Percentiles rank a stretch among this genome's conserved stretches.
phyloP scores from a whole-genome alignment of 2,888 invertebrate species.

The Megastigmus dorsalis region DNA sequence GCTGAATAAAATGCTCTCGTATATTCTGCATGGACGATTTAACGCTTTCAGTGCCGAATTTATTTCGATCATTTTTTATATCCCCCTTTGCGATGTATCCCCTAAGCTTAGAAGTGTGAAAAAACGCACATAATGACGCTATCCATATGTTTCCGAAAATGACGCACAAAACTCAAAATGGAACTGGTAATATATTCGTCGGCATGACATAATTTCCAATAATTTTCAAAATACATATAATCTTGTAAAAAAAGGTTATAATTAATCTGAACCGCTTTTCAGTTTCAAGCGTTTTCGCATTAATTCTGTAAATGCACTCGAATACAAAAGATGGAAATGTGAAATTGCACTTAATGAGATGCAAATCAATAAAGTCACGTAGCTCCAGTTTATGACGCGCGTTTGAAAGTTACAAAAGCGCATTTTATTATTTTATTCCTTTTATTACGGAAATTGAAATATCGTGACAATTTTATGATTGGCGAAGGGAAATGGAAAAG shows the following conservation, averaged over 20 bases:
- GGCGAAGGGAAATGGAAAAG: neutral
- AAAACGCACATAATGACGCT: constrained; percentile 17
- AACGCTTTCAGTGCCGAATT: constrained; percentile 38
- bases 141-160: constrained; percentile 22
- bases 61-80: constrained; percentile 48
- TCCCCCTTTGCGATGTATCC: constrained; percentile 11
- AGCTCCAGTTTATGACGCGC: neutral
- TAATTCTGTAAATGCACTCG: neutral
- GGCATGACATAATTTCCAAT: neutral
- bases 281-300: neutral
- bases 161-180: neutral
- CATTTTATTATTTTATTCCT: no score
- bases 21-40: constrained; percentile 45
- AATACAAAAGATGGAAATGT: constrained; percentile 15
- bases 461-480: neutral
- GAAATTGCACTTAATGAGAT: constrained; percentile 27
- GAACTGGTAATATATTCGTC: neutral
- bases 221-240: neutral
- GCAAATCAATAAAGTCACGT: constrained; percentile 32
- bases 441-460: no score
- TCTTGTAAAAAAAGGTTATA: no score
- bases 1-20: constrained; percentile 38
- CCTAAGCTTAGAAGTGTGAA: constrained; percentile 11
- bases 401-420: neutral
- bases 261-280: no score